Evolutionary conservation across 2,797 vertebrate species (phyloP).

Genomic region (Podarcis siculus): DNA sequence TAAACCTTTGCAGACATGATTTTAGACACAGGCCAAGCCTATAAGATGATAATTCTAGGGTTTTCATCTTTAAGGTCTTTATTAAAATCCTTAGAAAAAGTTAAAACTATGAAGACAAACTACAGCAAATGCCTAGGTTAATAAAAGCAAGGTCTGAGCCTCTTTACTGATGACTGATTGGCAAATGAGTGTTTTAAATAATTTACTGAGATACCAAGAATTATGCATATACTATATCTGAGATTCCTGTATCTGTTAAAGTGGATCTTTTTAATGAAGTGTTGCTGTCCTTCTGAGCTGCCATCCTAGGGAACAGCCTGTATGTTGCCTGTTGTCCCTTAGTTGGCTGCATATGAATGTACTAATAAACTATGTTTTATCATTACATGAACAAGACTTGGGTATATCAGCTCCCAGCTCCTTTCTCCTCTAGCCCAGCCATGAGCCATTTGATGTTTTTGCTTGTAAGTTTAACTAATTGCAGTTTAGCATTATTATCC

Average conservation of each 20-base stretch:
- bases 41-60: neutral
- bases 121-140: constrained; percentile 8
- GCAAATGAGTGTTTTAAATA: constrained; percentile 9
- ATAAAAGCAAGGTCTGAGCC: neutral
- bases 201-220: neutral
- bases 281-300: neutral
- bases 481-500: neutral
- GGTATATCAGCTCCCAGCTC: neutral
- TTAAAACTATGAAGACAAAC: constrained; percentile 5
- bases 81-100: neutral
- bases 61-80: constrained; percentile 17
- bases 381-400: neutral
- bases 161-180: constrained; percentile 20
- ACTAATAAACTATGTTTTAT: neutral
- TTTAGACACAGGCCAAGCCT: neutral
- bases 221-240: neutral
- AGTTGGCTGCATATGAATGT: neutral
- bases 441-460: neutral
- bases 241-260: neutral
- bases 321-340: neutral
- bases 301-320: neutral
- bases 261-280: neutral
- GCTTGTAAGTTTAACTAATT: neutral
- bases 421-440: neutral
- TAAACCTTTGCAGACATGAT: neutral